These are phyloP conservation scores for Diabrotica undecimpunctata DNA, from an alignment of 1,140 invertebrate species.

Conservation along the genomic window DNA sequence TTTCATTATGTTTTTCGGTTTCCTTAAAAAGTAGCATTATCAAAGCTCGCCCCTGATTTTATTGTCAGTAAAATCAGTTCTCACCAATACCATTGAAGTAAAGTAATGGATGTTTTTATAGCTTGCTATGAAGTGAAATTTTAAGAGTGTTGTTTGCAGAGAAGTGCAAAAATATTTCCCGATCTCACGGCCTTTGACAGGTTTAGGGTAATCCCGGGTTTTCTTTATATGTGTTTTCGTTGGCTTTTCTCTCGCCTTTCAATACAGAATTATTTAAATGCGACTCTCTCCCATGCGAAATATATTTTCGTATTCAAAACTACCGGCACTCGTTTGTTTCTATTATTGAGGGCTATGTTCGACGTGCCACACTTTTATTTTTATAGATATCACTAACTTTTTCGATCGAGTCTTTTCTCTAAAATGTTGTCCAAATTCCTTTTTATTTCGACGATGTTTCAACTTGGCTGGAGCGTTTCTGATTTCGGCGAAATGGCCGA, in stretches of 20 bases:
- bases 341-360: not conserved
- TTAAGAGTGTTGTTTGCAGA: not conserved
- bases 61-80: not conserved
- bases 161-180: not conserved
- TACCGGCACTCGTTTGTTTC: slow-evolving; percentile 1
- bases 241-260: not conserved
- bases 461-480: no score
- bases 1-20: no score
- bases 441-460: no score
- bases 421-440: no score
- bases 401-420: no score
- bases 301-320: slow-evolving; percentile 3
- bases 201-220: not conserved
- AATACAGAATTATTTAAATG: not conserved
- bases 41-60: not conserved
- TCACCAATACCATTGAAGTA: not conserved
- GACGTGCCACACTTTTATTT: not conserved
- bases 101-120: slow-evolving; percentile 1
- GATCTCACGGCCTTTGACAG: not conserved
- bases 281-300: not conserved
- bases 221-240: slow-evolving; percentile 2
- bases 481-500: no score
- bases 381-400: not conserved
- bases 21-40: no score
- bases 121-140: not conserved